Conservation (phyloP, 2,888 invertebrate species). For the Smittia aterrima region DNA sequence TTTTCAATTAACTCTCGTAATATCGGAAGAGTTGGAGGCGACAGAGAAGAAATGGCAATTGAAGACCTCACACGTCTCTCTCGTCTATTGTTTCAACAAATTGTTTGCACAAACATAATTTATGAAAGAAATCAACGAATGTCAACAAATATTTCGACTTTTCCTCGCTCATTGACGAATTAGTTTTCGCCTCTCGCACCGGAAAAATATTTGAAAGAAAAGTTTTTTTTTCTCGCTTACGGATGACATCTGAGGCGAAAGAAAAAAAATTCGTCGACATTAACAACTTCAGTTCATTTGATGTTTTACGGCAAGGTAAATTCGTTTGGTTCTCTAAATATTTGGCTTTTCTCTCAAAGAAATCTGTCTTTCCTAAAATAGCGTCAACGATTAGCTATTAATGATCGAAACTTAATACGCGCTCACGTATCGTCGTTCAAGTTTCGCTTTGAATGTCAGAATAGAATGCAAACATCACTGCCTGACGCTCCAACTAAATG, state of each 20-base stretch:
- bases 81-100: constrained; percentile 12
- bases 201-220: neutral
- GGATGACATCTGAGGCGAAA: constrained; percentile 27
- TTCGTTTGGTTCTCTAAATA: neutral
- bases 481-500: too few species aligned
- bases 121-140: constrained; percentile 32
- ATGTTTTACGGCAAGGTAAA: constrained; percentile 25
- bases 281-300: constrained; percentile 35
- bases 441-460: neutral
- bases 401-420: constrained; percentile 37
- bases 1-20: constrained; percentile 35
- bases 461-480: too few species aligned
- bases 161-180: constrained; percentile 16
- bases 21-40: too few species aligned
- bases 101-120: constrained; percentile 25
- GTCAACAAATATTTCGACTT: constrained; percentile 30
- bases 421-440: neutral
- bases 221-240: constrained; percentile 8
- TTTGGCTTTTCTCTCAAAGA: neutral
- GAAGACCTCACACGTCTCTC: constrained; percentile 36
- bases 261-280: constrained; percentile 16
- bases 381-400: constrained; percentile 35
- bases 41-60: constrained; percentile 36
- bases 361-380: constrained; percentile 22
- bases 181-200: constrained; percentile 27